phyloP scores from a whole-genome alignment of 2,888 invertebrate species.

The Hydrotaea diabolus region DNA sequence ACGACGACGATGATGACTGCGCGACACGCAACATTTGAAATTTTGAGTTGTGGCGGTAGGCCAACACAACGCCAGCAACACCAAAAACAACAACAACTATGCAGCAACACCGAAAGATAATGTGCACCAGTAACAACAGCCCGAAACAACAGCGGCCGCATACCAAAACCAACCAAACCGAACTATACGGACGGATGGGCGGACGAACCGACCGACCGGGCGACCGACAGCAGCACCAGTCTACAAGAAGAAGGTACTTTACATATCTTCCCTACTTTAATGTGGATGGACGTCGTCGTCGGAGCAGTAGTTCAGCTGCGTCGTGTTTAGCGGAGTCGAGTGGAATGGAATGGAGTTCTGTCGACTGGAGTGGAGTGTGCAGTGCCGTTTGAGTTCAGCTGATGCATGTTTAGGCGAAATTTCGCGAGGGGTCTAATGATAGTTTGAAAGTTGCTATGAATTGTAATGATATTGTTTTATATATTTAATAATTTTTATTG shows the following conservation, averaged over 20 bases:
- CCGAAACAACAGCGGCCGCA: conserved; percentile 6
- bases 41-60: conserved; percentile 70
- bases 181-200: neutral
- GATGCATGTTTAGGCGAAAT: conserved; percentile 60
- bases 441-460: no score
- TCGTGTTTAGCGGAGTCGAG: conserved; percentile 11
- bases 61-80: conserved; percentile 48
- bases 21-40: conserved; percentile 80
- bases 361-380: neutral
- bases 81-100: conserved; percentile 35
- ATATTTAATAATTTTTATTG: no score
- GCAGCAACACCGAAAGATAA: conserved; percentile 27
- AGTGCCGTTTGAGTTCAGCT: conserved; percentile 56
- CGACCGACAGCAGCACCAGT: conserved; percentile 40
- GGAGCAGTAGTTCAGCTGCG: neutral
- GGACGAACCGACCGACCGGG: conserved; percentile 19
- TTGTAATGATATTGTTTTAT: no score
- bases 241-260: conserved; percentile 57
- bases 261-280: conserved; percentile 56
- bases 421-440: neutral
- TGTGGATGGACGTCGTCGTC: conserved; percentile 22
- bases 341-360: conserved; percentile 26
- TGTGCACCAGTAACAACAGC: conserved; percentile 51
- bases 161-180: conserved; percentile 30
- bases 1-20: conserved; percentile 74